Evolutionary conservation across 1,140 invertebrate species (phyloP), one percentile per base, ranked within the genome.

Genomic region (Oncopeltus fasciatus): DNA sequence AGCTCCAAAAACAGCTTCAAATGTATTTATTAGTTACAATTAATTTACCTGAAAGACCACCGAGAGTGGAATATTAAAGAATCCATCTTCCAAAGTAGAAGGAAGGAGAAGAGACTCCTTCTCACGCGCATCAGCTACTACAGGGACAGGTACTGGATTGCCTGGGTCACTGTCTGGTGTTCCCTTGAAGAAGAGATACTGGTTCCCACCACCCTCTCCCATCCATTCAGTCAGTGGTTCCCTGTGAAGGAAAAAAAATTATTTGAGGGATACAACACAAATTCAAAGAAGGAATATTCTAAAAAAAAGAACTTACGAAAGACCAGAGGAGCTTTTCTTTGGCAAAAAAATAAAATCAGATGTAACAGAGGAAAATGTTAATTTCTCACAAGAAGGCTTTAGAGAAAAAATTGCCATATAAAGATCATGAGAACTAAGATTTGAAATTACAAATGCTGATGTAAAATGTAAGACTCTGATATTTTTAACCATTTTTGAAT

Each of bases 371-470:
- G 49, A 24, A 2, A 53, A 2, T 24, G 5, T 24, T 21, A 53
- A 9, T 53, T 53, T 53, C 12, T 24, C 26, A 3, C 24, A 14
- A 9, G 18, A 20, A 24, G 26, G 26, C 14, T 26, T 53, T 8
- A 53, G 24, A 26, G 49, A 53, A 27, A 81, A 69, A 21, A 78
- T 73, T 14, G 76, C 71, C 2, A 79, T 70, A 31, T 71, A 70
- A n/a, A 82, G 26, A 67, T 78, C 74, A 24, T 72, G 70, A 21
- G 68, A 57, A 12, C 76, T 77, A 63, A 79, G 70, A 69, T 81
- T 82, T 24, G 75, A 74, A 20, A 81, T 70, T n/a, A 80, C 73
- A 65, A 79, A 78, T 33, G 76, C 77, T 29, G 78, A 80, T 33
- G 69, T 72, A n/a, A 81, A 67, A 64, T 75, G 74, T 11, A 82